Base-by-base conservation (phyloP, 2,888 invertebrate genomes). In the Himalopsyche kuldschensis region DNA sequence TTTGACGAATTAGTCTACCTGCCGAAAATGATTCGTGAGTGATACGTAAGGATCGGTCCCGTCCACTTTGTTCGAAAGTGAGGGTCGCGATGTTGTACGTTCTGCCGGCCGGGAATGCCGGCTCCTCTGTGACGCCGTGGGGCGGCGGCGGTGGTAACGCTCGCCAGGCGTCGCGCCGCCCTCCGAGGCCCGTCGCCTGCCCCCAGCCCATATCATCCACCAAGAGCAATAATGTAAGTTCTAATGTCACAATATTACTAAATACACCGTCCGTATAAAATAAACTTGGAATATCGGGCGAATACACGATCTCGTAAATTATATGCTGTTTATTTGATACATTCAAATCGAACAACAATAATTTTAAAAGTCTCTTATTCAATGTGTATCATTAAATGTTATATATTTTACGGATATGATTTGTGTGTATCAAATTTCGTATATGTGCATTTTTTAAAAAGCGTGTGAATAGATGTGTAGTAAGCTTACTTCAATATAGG, bases 131-230 rank as follows among this genome's bases (percentile, higher is more conserved):
- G 27, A 30, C 69, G 82, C 55, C 35, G 69, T 86, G 86, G 75
- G 85, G 75, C 75, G 69, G 79, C 75, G 81, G 78, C 46, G 81
- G 75, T 79, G 63, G 82, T 69, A 47, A 76, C 69, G 69, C 82
- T 47, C 87, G 83, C 85, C 88, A 41, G 32, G 81, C 75, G 88
- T 87, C 88, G 89, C 90, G 90, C 89, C 89, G 89, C 88, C 88
- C 88, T 87, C 88, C 85, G 84, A 87, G 80, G 85, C 84, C 80
- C 15, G 86, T 77, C 88, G 90, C 89, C 89, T 89, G 88, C 88
- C 88, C 77, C 32, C 82, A 55, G 86, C 82, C 55, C 79, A 75
- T 63, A 78, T 84, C 55, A 78, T 84, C 55, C 75, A 75, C 10
- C 78, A 82, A 46, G 78, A 79, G 4, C 6, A 84, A 81, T 32